Evolutionary conservation across 23 tunicate genomes (phyloP), one percentile per base, ranked within the genome.

Genomic region (Botrylloides violaceus): DNA sequence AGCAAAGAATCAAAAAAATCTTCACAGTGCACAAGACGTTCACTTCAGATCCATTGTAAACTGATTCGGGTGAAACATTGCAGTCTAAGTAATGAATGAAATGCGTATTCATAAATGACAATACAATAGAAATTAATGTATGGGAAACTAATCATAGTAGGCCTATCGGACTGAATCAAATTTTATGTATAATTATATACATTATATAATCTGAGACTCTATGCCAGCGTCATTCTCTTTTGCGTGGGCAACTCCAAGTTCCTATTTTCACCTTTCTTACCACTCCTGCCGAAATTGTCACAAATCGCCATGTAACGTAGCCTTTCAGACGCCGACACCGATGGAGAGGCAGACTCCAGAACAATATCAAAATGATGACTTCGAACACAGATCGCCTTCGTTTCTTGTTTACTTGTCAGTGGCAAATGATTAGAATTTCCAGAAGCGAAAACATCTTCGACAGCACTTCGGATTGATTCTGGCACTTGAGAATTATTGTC

Each of bases 311-410:
- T 31, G 35, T 63, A 63, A 3, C 35, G 32, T 4, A 25, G 36
- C 4, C 70, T 33, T 9, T 63, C 70, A 19, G 70, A 3, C 32
- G 35, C 33, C 4, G 70, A 63, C 35, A 63, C 70, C 26, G 70
- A 63, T 25, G 70, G 70, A 29, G 35, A 3, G 32, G 70, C 70
- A 31, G 70, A 29, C 33, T 63, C 70, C 36, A 63, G 33, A 25
- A 33, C 70, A 63, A 3, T 31, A 4, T 63, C 70, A 28, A 63
- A 6, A 28, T 63, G 35, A 15, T 31, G 70, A 31, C n/a, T 29
- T 9, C 35, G 3, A 31, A 63, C 70, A 19, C 18, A 26, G 26
- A 63, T 15, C 35, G 4, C 9, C 12, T 22, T 7, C 20, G 20
- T 29, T 3, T 31, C 12, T 4, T 23, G 34, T 12, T 28, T 31